Conservation (phyloP, 2,888 invertebrate genomes). For the Chrysomela aeneicollis region DNA sequence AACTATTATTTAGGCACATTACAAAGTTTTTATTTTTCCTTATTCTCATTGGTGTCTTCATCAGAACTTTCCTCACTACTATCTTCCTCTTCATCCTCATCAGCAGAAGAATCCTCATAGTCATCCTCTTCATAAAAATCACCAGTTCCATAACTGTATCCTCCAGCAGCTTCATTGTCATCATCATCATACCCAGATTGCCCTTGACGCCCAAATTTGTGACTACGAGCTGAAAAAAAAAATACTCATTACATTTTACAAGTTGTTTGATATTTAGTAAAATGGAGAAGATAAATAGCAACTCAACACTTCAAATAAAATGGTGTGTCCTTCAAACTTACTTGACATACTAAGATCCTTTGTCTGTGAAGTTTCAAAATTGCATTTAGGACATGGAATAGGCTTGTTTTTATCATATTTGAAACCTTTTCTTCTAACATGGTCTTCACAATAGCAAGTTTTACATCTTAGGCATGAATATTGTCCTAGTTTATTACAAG, state of each 20-base stretch:
- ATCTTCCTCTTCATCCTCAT: conserved; percentile 47
- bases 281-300: too few species aligned
- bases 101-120: conserved; percentile 50
- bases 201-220: conserved; percentile 89
- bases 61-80: conserved; percentile 53
- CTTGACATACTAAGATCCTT: conserved; percentile 96
- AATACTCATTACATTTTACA: conserved; percentile 12
- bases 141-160: conserved; percentile 59
- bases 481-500: conserved; percentile 93
- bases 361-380: conserved; percentile 90
- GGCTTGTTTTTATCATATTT: conserved; percentile 85
- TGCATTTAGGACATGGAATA: conserved; percentile 94
- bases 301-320: too few species aligned
- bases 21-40: conserved; percentile 14
- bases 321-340: conserved; percentile 60
- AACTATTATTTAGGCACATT: neutral
- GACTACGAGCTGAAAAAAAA: conserved; percentile 73
- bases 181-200: conserved; percentile 69
- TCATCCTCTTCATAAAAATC: conserved; percentile 59
- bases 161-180: conserved; percentile 55
- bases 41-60: conserved; percentile 38
- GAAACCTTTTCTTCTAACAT: conserved; percentile 90
- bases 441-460: conserved; percentile 96
- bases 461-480: conserved; percentile 96
- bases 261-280: too few species aligned